Evolutionary conservation across 2,797 vertebrate genomes (phyloP).

Genomic region (Arremon aurantiirostris): DNA sequence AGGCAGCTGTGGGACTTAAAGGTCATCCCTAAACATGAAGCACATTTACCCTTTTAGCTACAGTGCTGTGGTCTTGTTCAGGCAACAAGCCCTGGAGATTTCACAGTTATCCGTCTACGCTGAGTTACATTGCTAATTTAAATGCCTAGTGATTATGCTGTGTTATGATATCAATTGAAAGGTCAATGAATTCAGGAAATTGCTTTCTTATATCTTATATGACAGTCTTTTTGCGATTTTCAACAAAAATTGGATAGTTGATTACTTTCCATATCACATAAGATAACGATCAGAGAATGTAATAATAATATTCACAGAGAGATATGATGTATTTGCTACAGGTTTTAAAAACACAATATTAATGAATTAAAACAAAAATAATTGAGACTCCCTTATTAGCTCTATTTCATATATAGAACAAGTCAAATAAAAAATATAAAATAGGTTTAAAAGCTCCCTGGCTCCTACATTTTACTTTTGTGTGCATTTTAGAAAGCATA

Average conservation of each 20-base stretch:
- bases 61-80: slow-evolving; percentile 55
- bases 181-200: slow-evolving; percentile 78
- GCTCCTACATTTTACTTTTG: neutral
- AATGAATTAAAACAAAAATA: neutral
- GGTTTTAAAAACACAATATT: neutral
- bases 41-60: slow-evolving; percentile 73
- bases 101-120: neutral
- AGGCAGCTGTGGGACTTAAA: slow-evolving; percentile 68
- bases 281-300: neutral
- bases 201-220: slow-evolving; percentile 43
- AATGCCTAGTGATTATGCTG: slow-evolving; percentile 69
- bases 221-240: slow-evolving; percentile 55
- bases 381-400: neutral
- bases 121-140: slow-evolving; percentile 72
- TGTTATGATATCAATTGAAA: slow-evolving; percentile 74
- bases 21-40: slow-evolving; percentile 70
- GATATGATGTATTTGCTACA: neutral
- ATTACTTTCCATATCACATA: slow-evolving; percentile 48
- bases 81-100: slow-evolving; percentile 60
- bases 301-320: neutral
- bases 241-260: slow-evolving; percentile 36
- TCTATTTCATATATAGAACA: neutral
- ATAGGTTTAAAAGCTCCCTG: neutral
- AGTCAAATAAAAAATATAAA: neutral
- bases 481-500: neutral